Percentiles rank a stretch among this genome's conserved stretches.
Evolutionary conservation across 2,888 invertebrate genomes (phyloP).

Genomic region (Pandemis heparana): DNA sequence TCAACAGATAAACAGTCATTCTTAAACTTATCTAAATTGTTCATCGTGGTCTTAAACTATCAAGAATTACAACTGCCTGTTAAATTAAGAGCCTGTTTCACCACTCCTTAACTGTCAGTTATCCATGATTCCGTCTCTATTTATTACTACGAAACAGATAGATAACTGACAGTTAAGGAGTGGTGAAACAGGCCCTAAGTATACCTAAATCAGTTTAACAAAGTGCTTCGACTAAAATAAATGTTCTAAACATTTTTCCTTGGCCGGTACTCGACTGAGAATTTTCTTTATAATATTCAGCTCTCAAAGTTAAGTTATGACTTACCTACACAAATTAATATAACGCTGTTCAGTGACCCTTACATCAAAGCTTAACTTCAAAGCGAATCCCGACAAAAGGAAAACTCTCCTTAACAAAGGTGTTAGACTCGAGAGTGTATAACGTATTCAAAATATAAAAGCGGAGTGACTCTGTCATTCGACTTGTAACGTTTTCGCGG

Average conservation of each 20-base stretch:
- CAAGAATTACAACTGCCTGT: too few relatives aligned
- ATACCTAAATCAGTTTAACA: too few relatives aligned
- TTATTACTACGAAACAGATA: too few relatives aligned
- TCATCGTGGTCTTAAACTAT: too few relatives aligned
- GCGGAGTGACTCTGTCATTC: not conserved
- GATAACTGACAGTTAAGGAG: too few relatives aligned
- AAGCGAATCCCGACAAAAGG: conserved; percentile 35
- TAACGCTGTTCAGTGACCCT: conserved; percentile 31
- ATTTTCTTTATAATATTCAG: conserved; percentile 1
- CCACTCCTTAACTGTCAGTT: too few relatives aligned
- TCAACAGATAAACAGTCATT: too few relatives aligned
- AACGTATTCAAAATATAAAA: conserved; percentile 11
- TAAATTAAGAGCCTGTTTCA: too few relatives aligned
- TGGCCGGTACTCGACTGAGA: not conserved
- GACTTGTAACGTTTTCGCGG: not conserved
- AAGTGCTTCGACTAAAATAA: too few relatives aligned
- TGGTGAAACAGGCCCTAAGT: too few relatives aligned
- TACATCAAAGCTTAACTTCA: conserved; percentile 38
- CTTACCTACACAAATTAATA: conserved; percentile 22
- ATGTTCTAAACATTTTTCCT: not conserved
- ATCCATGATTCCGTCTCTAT: too few relatives aligned
- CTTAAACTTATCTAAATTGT: too few relatives aligned
- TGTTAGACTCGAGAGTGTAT: conserved; percentile 14
- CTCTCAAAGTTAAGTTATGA: conserved; percentile 1
- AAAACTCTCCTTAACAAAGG: conserved; percentile 27